A percentile compares a stretch with the other conserved stretches of the same genome.
These are phyloP conservation scores for Ammodramus savannarum DNA, from an alignment of 2,113 vertebrate species.

Conservation along the genomic window DNA sequence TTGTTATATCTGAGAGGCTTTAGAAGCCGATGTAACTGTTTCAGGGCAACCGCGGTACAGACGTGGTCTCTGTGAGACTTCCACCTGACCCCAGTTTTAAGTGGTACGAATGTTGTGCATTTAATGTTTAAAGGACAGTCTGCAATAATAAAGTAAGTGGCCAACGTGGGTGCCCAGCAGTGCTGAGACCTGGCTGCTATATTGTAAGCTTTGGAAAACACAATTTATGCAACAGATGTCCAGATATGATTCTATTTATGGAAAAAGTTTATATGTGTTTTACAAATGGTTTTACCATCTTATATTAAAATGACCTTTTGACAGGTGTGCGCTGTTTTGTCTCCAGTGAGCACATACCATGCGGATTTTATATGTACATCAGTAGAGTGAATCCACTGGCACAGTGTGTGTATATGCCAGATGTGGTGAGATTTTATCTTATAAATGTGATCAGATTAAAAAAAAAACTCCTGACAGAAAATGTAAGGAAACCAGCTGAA, in stretches of 20 bases:
- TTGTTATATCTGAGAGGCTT: constrained; percentile 94
- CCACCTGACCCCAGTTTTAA: constrained; percentile 99
- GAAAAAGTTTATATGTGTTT: constrained; percentile 93
- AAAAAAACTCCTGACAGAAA: constrained; percentile 82
- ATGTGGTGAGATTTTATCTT: constrained; percentile 89
- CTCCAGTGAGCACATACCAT: constrained; percentile 92
- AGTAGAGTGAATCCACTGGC: constrained; percentile 85
- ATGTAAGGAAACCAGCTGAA: constrained; percentile 89
- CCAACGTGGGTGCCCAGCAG: constrained; percentile 93
- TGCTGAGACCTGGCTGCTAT: constrained; percentile 96
- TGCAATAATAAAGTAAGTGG: constrained; percentile 97
- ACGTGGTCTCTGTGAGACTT: constrained; percentile 99
- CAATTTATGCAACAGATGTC: constrained; percentile 95
- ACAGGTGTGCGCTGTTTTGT: constrained; percentile 91
- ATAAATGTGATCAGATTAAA: constrained; percentile 82
- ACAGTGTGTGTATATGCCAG: constrained; percentile 86
- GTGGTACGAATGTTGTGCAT: constrained; percentile 99
- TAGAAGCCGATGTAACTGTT: constrained; percentile 93
- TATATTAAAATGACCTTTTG: constrained; percentile 93
- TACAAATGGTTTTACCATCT: constrained; percentile 96
- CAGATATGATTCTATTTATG: constrained; percentile 96
- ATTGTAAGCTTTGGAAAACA: constrained; percentile 92
- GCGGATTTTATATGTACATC: constrained; percentile 93
- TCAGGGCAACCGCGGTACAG: constrained; percentile 96
- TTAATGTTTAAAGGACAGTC: constrained; percentile 99